Evolutionary conservation across 2,888 invertebrate genomes (phyloP).

Genomic region (Drosophila cognata): DNA sequence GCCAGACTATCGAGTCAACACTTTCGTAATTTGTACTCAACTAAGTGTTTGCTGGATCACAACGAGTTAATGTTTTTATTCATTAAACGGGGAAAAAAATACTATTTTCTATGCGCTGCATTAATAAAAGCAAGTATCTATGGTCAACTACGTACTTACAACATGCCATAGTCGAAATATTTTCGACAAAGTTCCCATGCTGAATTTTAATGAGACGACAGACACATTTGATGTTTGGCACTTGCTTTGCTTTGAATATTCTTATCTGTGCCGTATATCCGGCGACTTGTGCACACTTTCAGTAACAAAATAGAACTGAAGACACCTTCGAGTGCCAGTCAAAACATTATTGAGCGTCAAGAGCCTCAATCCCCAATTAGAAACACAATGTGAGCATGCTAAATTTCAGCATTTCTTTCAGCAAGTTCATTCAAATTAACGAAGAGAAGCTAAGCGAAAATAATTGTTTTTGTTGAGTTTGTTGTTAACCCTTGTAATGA

Average conservation of each 20-base stretch:
- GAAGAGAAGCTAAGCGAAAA: constrained; percentile 12
- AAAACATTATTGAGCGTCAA: constrained; percentile 33
- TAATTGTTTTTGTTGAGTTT: constrained; percentile 20
- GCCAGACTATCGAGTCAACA: not conserved
- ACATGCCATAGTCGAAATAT: constrained; percentile 36
- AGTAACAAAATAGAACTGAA: constrained; percentile 55
- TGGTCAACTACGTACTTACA: constrained; percentile 55
- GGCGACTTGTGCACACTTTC: constrained; percentile 60
- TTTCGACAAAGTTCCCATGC: constrained; percentile 46
- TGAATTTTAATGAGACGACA: constrained; percentile 56
- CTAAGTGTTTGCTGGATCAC: not conserved
- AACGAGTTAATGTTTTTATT: not conserved
- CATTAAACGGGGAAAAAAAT: not conserved
- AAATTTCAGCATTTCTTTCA: constrained; percentile 34
- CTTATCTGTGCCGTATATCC: constrained; percentile 13
- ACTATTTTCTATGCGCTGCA: not conserved
- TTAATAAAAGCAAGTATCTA: constrained; percentile 8
- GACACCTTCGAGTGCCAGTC: constrained; percentile 14
- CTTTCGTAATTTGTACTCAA: not conserved
- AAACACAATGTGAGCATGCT: constrained; percentile 46
- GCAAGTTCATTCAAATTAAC: constrained; percentile 41
- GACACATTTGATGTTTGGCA: constrained; percentile 23
- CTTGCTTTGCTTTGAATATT: constrained; percentile 4
- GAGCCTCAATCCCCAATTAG: constrained; percentile 49
- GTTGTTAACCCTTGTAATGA: not conserved